Evolutionary conservation across 2,113 vertebrate species (phyloP).

Genomic region (Corythornis madagascariensis): DNA sequence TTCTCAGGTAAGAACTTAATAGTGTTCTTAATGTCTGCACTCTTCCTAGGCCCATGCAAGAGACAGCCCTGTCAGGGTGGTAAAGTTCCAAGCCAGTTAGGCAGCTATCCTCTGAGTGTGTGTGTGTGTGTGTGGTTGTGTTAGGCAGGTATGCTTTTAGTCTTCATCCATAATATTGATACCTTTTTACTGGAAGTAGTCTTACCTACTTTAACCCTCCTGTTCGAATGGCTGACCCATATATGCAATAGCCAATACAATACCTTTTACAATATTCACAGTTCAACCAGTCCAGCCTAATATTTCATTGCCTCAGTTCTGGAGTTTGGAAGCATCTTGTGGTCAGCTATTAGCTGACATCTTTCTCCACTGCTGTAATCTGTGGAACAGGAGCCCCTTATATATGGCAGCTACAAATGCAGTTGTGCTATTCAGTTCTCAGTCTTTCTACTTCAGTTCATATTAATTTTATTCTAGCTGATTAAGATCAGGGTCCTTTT

Average conservation of each 20-base stretch:
- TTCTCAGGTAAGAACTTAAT: not conserved
- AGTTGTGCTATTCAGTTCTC: not conserved
- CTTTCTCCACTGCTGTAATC: not conserved
- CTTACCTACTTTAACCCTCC: not conserved
- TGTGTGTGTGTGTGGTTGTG: not conserved
- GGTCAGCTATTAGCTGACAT: rapidly evolving
- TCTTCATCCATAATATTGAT: not conserved
- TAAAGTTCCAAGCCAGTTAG: not conserved
- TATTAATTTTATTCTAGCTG: not conserved
- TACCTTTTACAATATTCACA: not conserved
- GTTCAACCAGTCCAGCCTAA: not conserved
- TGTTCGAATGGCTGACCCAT: not conserved
- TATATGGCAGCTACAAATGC: not conserved
- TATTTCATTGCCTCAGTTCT: not conserved
- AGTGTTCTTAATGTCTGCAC: not conserved
- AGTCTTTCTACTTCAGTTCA: not conserved
- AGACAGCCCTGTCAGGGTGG: not conserved
- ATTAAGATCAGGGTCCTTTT: not conserved
- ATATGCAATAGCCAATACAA: not conserved
- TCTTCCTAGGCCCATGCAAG: rapidly evolving
- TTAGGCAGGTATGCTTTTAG: not conserved
- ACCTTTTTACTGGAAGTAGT: not conserved
- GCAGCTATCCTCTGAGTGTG: no score
- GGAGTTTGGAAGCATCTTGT: not conserved
- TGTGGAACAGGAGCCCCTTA: not conserved